Evolutionary conservation across 2,797 vertebrate species (phyloP), one percentile per base, ranked within the genome.

Genomic region (Rhinogobio ventralis): DNA sequence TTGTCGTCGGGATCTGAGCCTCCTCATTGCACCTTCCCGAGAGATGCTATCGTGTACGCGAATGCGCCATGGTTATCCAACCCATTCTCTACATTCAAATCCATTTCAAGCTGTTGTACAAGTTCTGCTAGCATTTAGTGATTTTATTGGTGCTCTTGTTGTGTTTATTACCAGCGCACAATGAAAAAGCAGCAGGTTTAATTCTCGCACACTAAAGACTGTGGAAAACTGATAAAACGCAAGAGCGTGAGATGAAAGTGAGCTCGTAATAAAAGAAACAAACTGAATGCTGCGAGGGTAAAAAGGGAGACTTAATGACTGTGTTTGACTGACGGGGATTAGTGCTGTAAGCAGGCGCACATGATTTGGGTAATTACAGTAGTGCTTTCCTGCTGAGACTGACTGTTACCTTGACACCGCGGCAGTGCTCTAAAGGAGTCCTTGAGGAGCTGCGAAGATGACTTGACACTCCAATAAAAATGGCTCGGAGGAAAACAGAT

Each of bases 271-370:
- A 76, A 75, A 67, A 76, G 60, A 67, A 67, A 75, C n/a, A 23
- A 83, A 83, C 42, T 75, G 7, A 60, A 64, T 53, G 9, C 17
- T n/a, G 19, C 46, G 2, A 33, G 60, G 15, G 46, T 66, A 64
- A 83, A 76, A 76, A 75, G 57, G 42, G 23, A 51, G 46, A 14
- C 30, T 67, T 83, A 83, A 76, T 68, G 60, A 76, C 30, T 76
- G 33, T 73, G 33, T 75, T 83, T 83, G 82, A 83, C 60, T 76
- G 72, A 83, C 60, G 45, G 60, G 72, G 82, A 76, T 83, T 83
- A 83, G 72, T 2, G 80, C 53, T 62, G 68, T 57, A 60, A 49
- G 53, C n/a, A n/a, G n/a, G n/a, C 15, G 25, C 67, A 57, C 13
- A 0, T 53, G 71, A 76, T 83, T 76, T 76, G 46, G 62, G 82